Evolutionary conservation across 2,888 invertebrate species (phyloP), one percentile per base, ranked within the genome.

Genomic region (Mesoligia furuncula): DNA sequence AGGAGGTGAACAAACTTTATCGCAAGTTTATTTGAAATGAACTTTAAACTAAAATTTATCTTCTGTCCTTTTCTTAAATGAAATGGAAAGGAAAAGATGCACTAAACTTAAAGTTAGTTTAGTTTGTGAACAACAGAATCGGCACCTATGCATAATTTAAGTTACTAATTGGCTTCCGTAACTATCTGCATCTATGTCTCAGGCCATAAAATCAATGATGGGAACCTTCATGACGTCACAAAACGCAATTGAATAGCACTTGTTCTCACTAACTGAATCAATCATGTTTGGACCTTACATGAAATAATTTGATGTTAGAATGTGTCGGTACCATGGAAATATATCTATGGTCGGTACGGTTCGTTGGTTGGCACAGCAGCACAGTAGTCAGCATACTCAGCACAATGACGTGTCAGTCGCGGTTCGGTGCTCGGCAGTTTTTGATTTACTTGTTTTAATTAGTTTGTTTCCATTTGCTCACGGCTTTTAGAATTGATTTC

Each of bases 371-470:
- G 80, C 88, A 87, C 87, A 89, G 88, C 89, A 42, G 88, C 88
- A 17, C 36, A 45, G 48, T 54, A 77, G 42, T 54, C 54, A 31
- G 48, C 64, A 83, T 15, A 59, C 64, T 79, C 88, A 88, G 89
- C 90, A 88, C 92, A 93, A 93, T 94, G 93, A 95, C 93, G 94
- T 91, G 94, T 92, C 91, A 84, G 94, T 92, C 91, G 86, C 92
- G 95, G 93, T 94, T 91, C 93, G 93, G 77, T 90, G 94, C 91
- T 78, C 90, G 84, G 69, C 84, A 75, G 81, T 91, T 93, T 94
- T 94, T 91, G 91, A 91, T 91, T 91, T 88, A 89, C 85, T 87
- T 88, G 83, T 89, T 88, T 84, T 81, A 87, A 89, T 86, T 82
- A 87, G 83, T 76, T 82, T 80, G 86, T 90, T 83, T 85, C 84